These are phyloP conservation scores for Mastacembelus armatus DNA, from an alignment of 2,797 vertebrate species.

Conservation along the genomic window DNA sequence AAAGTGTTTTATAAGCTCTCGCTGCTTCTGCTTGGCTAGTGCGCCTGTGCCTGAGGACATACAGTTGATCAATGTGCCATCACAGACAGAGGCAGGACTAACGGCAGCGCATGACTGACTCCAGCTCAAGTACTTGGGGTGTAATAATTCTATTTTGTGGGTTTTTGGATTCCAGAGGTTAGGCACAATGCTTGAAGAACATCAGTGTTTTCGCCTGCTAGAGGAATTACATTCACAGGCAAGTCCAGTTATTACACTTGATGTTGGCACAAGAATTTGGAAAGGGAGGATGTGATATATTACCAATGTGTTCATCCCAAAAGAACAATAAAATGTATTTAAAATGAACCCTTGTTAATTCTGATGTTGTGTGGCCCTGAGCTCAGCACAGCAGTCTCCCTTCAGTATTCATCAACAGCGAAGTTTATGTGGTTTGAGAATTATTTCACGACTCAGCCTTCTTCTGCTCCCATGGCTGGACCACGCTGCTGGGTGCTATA, in stretches of 20 bases:
- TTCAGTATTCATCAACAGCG: conserved; percentile 49
- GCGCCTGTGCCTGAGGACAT: conserved; percentile 53
- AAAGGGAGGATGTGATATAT: conserved; percentile 75
- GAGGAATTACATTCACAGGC: conserved; percentile 54
- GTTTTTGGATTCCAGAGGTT: conserved; percentile 57
- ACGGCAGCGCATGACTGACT: conserved; percentile 60
- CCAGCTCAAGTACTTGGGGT: conserved; percentile 46
- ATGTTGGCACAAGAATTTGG: conserved; percentile 67
- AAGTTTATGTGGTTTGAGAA: conserved; percentile 67
- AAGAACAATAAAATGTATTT: conserved; percentile 55
- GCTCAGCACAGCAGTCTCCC: conserved; percentile 51
- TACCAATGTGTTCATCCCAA: conserved; percentile 53
- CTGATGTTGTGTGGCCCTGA: conserved; percentile 71
- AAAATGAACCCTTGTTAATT: conserved; percentile 66
- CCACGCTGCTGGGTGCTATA: conserved; percentile 52
- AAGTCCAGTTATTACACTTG: conserved; percentile 46
- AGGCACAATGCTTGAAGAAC: conserved; percentile 49
- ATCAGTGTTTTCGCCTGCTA: conserved; percentile 43
- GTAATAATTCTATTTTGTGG: conserved; percentile 67
- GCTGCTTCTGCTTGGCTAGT: conserved; percentile 67
- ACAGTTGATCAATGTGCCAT: conserved; percentile 66
- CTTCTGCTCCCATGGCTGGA: conserved; percentile 35
- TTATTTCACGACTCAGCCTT: conserved; percentile 59
- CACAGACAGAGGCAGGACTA: conserved; percentile 57
- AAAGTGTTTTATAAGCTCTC: conserved; percentile 64